Base-by-base conservation (phyloP, 1,140 invertebrate genomes). In the Neodiprion lecontei region DNA sequence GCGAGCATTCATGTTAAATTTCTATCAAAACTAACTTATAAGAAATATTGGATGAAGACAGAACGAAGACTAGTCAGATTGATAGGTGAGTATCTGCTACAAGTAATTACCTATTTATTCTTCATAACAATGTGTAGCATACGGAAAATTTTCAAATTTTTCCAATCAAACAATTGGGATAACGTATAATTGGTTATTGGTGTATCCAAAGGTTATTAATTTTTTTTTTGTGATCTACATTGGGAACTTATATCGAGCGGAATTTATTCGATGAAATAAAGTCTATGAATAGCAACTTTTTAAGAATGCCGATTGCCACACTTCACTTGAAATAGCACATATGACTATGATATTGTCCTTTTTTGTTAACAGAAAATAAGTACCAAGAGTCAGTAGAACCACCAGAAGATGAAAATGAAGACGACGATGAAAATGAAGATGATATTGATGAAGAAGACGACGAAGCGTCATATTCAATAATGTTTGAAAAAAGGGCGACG, bases 371-470 rank as follows among this genome's bases (percentile, higher is more conserved):
- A 67, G 21, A 11, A 69, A 68, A 68, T 28, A 68, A 8, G 14
- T 68, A 48, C 14, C 10, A n/a, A 17, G 66, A 67, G 12, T 70
- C 28, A 23, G n/a, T 28, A 17, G 53, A 40, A 11, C 11, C 11
- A 21, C 21, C 23, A 17, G 78, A 80, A 9, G 77, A 83, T 40
- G 80, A 81, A 50, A 76, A 79, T 7, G 74, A 80, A 17, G 82
- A 80, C 0, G 74, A 76, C 9, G 79, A 77, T 0, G 81, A 83
- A 3, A 78, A 81, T 48, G 81, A 87, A 2, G 82, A 86, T 0
- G 82, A 88, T 0, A 76, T 84, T 8, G 75, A 88, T n/a, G 84
- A 88, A 3, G 84, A 89, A n/a, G 86, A 89, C 0, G 85, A 89
- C 28, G 85, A 88, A 10, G 81, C 83, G 40, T 82, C 85, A 7